phyloP scores from a whole-genome alignment of 1,140 invertebrate genomes.

The Choristoneura fumiferana region DNA sequence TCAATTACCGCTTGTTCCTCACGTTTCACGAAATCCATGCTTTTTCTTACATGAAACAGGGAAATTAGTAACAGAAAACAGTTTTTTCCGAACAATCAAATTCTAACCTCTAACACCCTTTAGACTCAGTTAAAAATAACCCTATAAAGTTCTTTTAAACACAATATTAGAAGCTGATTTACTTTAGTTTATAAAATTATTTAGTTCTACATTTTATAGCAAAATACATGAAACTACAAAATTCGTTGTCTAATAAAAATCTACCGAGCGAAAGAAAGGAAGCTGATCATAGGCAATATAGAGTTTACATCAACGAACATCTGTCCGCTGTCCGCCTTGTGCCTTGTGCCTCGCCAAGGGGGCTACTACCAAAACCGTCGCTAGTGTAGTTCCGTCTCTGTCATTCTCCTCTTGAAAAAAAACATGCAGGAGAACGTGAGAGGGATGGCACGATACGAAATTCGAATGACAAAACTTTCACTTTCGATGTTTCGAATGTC shows the following conservation, averaged over 20 bases:
- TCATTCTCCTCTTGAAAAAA: too few species aligned
- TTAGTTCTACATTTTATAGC: constrained; percentile 28
- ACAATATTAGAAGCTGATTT: too few species aligned
- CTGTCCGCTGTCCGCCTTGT: constrained; percentile 28
- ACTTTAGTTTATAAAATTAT: neutral
- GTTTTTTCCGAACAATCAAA: constrained; percentile 38
- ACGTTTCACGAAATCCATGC: constrained; percentile 69
- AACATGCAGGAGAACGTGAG: too few species aligned
- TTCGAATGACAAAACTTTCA: too few species aligned
- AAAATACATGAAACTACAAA: constrained; percentile 27
- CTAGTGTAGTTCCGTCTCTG: too few species aligned
- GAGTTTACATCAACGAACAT: constrained; percentile 42
- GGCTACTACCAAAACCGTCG: too few species aligned
- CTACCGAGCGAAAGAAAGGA: constrained; percentile 58
- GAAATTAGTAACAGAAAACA: constrained; percentile 28
- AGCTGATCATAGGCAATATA: constrained; percentile 57
- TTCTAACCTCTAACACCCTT: constrained; percentile 15
- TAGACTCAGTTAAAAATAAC: neutral
- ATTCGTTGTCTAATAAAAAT: constrained; percentile 46
- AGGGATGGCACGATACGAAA: too few species aligned
- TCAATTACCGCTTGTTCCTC: constrained; percentile 60
- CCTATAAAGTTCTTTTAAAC: too few species aligned
- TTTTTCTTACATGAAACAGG: constrained; percentile 21
- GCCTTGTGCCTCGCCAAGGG: too few species aligned
- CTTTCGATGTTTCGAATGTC: too few species aligned